Percentiles rank a stretch among this genome's conserved stretches.
Conservation (phyloP, 2,113 vertebrate genomes). For the Tetrax tetrax region DNA sequence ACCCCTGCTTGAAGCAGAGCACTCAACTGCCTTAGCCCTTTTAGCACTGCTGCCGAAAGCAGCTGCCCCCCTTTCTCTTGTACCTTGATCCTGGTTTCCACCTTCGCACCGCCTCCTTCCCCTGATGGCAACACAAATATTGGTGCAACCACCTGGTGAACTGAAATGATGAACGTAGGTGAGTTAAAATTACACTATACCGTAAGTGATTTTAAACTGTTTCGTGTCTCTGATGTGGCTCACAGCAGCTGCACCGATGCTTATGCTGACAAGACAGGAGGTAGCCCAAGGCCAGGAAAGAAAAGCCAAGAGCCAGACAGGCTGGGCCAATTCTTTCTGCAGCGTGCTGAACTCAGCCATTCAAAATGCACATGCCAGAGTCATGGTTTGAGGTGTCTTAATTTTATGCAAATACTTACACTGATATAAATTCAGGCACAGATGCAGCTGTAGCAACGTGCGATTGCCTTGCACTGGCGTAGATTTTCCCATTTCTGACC, state of each 20-base stretch:
- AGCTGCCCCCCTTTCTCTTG: neutral
- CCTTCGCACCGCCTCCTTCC: neutral
- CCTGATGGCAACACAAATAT: neutral
- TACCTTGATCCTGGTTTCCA: neutral
- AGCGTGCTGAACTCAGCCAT: neutral
- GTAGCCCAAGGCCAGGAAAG: neutral
- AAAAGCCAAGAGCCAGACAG: neutral
- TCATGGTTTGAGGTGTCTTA: neutral
- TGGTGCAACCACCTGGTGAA: neutral
- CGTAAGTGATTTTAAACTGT: neutral
- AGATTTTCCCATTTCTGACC: neutral
- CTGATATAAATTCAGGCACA: neutral
- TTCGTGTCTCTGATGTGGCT: neutral
- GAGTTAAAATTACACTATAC: neutral
- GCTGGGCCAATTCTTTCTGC: neutral
- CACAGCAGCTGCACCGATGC: neutral
- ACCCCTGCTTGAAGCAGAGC: neutral
- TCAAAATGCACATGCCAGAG: neutral
- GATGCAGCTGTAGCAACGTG: neutral
- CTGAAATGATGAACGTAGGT: neutral
- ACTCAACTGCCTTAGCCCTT: neutral
- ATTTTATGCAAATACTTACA: neutral
- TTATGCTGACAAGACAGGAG: neutral
- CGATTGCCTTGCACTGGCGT: neutral
- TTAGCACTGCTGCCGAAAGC: neutral